Base-by-base conservation (phyloP, 2,797 vertebrate genomes). In the Otolemur crassicaudatus region DNA sequence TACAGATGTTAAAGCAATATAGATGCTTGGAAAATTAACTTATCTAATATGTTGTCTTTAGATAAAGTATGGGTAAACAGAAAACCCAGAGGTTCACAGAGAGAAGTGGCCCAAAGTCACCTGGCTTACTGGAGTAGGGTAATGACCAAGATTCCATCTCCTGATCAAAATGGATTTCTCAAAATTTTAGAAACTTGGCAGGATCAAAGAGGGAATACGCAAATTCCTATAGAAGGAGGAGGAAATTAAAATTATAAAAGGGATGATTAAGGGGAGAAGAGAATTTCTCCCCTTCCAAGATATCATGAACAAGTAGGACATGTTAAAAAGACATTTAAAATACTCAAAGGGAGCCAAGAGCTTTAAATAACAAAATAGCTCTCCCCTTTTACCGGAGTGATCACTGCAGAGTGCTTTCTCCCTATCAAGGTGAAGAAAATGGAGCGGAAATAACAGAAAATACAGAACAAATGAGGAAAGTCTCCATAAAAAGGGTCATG, bases 201-300 rank as follows among this genome's bases (percentile, higher is more conserved):
- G 93, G 77, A 94, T 79, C 92, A 87, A 53, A 87, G 65, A 95
- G 22, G 86, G n/a, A 94, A 80, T 77, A 82, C 56, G 37, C 58
- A 97, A 93, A 85, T 93, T 95, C 76, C 67, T 91, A 53, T 5
- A 82, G 75, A 91, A 95, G 86, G 75, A 87, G 86, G 92, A 97
- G 97, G 94, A 96, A 96, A 97, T 90, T 97, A 94, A 94, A 95
- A 91, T 40, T 67, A 82, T 97, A 84, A 95, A 93, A 95, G 63
- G 63, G 20, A 77, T 79, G 87, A 81, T 85, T 97, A 90, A 93
- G 60, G 73, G 53, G 37, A 84, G 20, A 92, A 43, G 43, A 87
- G 69, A 77, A 25, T 70, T 75, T 67, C 76, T 96, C 72, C 53
- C 34, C 37, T 88, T 96, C 95, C 86, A 95, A 95, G 96, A 96